These are phyloP conservation scores for Cairina moschata DNA, from an alignment of 2,113 vertebrate genomes.

Conservation along the genomic window DNA sequence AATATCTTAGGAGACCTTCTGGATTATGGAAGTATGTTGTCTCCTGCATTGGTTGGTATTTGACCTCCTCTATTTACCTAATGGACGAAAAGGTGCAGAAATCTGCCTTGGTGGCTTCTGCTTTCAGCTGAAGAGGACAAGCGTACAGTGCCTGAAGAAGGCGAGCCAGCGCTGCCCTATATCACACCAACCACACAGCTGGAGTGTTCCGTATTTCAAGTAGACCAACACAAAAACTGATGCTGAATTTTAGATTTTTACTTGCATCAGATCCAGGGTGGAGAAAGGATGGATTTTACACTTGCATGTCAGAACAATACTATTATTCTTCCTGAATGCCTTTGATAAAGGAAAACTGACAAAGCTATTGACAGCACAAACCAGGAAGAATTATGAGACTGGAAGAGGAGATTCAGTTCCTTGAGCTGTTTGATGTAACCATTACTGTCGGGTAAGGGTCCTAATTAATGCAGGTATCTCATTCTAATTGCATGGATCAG, in stretches of 20 bases:
- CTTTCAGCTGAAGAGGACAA: not conserved
- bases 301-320: not conserved
- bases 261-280: not conserved
- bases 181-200: not conserved
- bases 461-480: slow-evolving; percentile 64
- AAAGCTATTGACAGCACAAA: slow-evolving; percentile 6
- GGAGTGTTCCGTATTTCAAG: not conserved
- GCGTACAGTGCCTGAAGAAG: not conserved
- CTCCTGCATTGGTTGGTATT: not conserved
- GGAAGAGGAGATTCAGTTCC: slow-evolving; percentile 12
- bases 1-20: not conserved
- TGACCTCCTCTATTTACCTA: not conserved
- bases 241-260: not conserved
- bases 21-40: not conserved
- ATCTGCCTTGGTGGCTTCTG: not conserved
- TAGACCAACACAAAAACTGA: not conserved
- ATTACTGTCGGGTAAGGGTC: slow-evolving; percentile 42
- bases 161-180: not conserved
- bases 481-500: slow-evolving; percentile 53
- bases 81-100: not conserved
- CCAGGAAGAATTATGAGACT: slow-evolving; percentile 20
- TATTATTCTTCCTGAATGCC: not conserved
- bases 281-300: not conserved
- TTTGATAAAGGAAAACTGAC: not conserved
- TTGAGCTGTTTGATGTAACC: slow-evolving; percentile 11